These are phyloP conservation scores for Drosophila engyochracea DNA, from an alignment of 2,888 invertebrate species.

Conservation along the genomic window DNA sequence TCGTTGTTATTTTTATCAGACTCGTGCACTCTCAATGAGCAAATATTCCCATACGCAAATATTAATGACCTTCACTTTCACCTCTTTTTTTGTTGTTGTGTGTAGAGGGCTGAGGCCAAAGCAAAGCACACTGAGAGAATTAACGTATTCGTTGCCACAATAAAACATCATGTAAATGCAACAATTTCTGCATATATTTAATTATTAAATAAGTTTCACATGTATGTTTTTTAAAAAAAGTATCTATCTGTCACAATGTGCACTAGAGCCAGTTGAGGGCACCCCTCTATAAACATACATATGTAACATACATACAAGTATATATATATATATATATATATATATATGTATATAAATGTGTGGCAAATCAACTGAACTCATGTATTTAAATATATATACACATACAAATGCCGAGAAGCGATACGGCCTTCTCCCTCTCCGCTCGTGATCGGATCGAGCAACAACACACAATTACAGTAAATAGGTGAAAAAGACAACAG, in stretches of 20 bases:
- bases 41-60: conserved; percentile 76
- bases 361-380: conserved; percentile 60
- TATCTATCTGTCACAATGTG: conserved; percentile 34
- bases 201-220: conserved; percentile 12
- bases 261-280: conserved; percentile 35
- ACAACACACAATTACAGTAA: conserved; percentile 77
- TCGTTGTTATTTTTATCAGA: conserved; percentile 38
- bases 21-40: conserved; percentile 41
- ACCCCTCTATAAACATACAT: conserved; percentile 8
- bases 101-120: conserved; percentile 47
- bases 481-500: conserved; percentile 76
- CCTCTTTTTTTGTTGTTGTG: conserved; percentile 46
- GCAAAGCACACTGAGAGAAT: conserved; percentile 37
- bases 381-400: conserved; percentile 9
- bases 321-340: conserved; percentile 1
- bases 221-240: conserved; percentile 20
- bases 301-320: not conserved
- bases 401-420: conserved; percentile 43
- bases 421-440: conserved; percentile 68
- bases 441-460: conserved; percentile 68
- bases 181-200: not conserved
- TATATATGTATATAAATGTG: conserved; percentile 20
- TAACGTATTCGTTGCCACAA: conserved; percentile 12
- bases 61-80: conserved; percentile 80
- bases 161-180: conserved; percentile 10